phyloP scores from a whole-genome alignment of 2,797 vertebrate genomes.

The Argentina silus region DNA sequence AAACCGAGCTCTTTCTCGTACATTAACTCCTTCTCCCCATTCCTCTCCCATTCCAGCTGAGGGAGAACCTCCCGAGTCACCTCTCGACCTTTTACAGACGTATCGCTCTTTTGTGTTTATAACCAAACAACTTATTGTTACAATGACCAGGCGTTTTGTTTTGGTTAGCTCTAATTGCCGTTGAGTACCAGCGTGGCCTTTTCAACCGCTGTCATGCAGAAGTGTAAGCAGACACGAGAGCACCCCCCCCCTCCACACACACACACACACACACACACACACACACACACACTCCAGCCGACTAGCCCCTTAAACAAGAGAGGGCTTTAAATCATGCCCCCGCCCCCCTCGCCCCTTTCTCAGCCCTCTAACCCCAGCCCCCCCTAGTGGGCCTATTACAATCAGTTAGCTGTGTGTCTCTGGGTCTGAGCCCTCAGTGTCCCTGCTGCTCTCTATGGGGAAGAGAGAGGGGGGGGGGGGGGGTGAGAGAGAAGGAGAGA shows the following conservation, averaged over 20 bases:
- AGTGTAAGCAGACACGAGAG: constrained; percentile 47
- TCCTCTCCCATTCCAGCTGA: neutral
- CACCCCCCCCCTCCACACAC: constrained; percentile 34
- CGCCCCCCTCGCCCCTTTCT: constrained; percentile 46
- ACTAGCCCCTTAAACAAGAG: constrained; percentile 51
- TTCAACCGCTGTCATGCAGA: constrained; percentile 39
- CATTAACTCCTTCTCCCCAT: constrained; percentile 7
- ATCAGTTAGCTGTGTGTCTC: constrained; percentile 49
- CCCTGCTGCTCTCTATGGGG: constrained; percentile 29
- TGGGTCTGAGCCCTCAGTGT: constrained; percentile 28
- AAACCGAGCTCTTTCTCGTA: constrained; percentile 15
- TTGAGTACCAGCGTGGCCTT: constrained; percentile 25
- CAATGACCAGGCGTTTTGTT: constrained; percentile 16
- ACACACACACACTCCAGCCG: no score
- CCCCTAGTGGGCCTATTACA: constrained; percentile 65
- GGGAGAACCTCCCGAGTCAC: no score
- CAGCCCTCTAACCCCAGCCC: constrained; percentile 48
- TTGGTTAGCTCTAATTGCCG: constrained; percentile 18
- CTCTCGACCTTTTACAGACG: neutral
- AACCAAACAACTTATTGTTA: neutral
- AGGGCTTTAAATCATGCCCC: constrained; percentile 50
- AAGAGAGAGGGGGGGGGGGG: constrained; percentile 15
- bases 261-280: no score
- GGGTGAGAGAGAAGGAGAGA: constrained; percentile 21
- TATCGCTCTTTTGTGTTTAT: neutral